These are phyloP conservation scores for Ascaphus truei DNA, from an alignment of 2,113 vertebrate species.

Conservation along the genomic window DNA sequence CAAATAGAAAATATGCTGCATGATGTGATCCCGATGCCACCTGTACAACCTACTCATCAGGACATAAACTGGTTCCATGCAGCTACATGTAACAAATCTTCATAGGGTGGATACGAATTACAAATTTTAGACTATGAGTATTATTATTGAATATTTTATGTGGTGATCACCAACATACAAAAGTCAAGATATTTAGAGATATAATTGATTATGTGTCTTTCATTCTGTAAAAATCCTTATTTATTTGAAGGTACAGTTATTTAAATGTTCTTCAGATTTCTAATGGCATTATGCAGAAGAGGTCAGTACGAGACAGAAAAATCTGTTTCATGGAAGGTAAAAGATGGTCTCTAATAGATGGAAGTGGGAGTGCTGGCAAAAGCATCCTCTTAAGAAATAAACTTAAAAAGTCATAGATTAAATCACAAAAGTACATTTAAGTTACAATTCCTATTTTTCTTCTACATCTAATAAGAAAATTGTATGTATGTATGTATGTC, in stretches of 20 bases:
- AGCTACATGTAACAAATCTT: background rate
- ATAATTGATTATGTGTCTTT: background rate
- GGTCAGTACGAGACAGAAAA: slow-evolving; percentile 12
- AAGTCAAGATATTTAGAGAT: background rate
- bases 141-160: background rate
- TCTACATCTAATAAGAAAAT: no score
- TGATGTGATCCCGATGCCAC: no score
- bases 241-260: slow-evolving; percentile 7
- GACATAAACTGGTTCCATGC: no score
- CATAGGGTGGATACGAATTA: background rate
- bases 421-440: background rate
- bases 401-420: background rate
- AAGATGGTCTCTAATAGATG: slow-evolving; percentile 31
- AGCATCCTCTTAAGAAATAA: background rate
- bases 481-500: no score
- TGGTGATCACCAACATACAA: background rate
- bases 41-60: no score
- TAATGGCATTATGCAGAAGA: background rate
- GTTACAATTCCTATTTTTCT: background rate
- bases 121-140: slow-evolving; percentile 7
- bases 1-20: no score
- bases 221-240: slow-evolving; percentile 15
- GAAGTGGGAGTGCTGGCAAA: slow-evolving; percentile 26
- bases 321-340: slow-evolving; percentile 7
- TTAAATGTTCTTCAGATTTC: background rate